These are phyloP conservation scores for Adineta ricciae DNA, from an alignment of 2,888 invertebrate species.

Conservation along the genomic window DNA sequence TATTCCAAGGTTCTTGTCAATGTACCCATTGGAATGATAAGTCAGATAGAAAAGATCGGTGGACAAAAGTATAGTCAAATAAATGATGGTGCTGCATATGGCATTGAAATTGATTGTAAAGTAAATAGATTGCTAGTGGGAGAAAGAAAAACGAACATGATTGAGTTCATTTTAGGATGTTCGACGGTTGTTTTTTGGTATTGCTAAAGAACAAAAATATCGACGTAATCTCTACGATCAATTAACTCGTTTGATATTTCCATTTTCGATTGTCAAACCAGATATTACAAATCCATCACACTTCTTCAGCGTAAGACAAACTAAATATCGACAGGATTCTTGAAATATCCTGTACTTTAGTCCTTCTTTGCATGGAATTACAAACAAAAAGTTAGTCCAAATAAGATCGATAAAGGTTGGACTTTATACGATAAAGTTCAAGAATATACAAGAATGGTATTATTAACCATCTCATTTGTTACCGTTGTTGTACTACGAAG, in stretches of 20 bases:
- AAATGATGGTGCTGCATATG: slow-evolving; percentile 24
- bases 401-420: slow-evolving; percentile 23
- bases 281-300: not conserved
- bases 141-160: too few species aligned
- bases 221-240: slow-evolving; percentile 23
- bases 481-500: not conserved
- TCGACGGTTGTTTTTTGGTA: not conserved
- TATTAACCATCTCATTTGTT: too few species aligned
- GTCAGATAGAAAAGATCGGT: slow-evolving; percentile 31
- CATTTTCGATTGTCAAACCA: not conserved
- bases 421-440: slow-evolving; percentile 24
- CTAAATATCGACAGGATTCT: too few species aligned
- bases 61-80: slow-evolving; percentile 10
- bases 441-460: slow-evolving; percentile 32
- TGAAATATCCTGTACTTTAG: not conserved
- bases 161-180: not conserved
- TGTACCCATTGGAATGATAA: slow-evolving; percentile 31
- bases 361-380: not conserved
- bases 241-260: not conserved
- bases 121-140: not conserved
- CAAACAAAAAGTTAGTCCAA: not conserved
- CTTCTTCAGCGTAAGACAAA: slow-evolving; percentile 21
- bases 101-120: slow-evolving; percentile 30
- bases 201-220: slow-evolving; percentile 7
- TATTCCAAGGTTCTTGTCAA: not conserved